Evolutionary conservation across 2,113 vertebrate species (phyloP).

Genomic region (Ochotona princeps): DNA sequence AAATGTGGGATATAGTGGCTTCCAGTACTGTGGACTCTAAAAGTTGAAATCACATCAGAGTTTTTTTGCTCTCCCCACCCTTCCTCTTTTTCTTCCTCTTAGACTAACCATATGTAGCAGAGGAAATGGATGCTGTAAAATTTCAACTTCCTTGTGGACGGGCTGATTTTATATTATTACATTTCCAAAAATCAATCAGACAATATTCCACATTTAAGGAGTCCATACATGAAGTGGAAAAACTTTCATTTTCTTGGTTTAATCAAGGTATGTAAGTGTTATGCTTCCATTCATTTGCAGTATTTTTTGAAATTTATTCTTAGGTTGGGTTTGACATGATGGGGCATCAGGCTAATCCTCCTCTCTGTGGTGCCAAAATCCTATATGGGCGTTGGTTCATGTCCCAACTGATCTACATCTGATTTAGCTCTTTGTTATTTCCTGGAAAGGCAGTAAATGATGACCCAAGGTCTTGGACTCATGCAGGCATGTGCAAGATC

Average conservation of each 20-base stretch:
- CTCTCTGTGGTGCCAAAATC: too few relatives aligned
- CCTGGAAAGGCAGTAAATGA: too few relatives aligned
- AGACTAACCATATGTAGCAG: not conserved
- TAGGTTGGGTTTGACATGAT: too few relatives aligned
- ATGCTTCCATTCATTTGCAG: not conserved
- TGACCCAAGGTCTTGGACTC: too few relatives aligned
- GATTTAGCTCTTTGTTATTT: too few relatives aligned
- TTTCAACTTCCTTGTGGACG: not conserved
- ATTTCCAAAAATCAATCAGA: not conserved
- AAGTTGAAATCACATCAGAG: not conserved
- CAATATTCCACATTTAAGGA: not conserved
- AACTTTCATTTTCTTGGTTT: slow-evolving; percentile 23
- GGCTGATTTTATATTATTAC: not conserved
- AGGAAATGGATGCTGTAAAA: not conserved
- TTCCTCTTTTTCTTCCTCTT: not conserved
- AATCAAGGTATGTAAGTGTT: not conserved
- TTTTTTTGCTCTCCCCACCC: not conserved
- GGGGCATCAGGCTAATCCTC: too few relatives aligned
- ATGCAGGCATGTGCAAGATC: too few relatives aligned
- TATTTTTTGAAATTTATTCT: not conserved
- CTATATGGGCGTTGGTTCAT: too few relatives aligned
- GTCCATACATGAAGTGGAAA: not conserved
- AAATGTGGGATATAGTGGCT: not conserved
- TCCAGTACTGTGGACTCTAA: not conserved
- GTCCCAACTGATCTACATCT: too few relatives aligned